Conservation (phyloP, 2,888 invertebrate species). For the Nysson spinosus region DNA sequence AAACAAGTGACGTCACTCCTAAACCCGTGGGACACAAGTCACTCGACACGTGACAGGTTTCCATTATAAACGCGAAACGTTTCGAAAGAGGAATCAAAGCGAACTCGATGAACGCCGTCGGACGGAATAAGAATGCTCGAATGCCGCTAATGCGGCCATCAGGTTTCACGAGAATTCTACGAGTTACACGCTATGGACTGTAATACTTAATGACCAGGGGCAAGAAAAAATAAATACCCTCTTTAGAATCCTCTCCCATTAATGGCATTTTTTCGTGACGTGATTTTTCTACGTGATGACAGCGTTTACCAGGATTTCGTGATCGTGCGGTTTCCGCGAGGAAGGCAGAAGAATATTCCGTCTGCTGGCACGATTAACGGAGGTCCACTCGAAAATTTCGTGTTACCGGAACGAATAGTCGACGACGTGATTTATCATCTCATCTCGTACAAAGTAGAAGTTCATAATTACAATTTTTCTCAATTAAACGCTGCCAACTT, state of each 20-base stretch:
- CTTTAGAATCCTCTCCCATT: conserved; percentile 22
- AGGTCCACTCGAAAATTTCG: background rate
- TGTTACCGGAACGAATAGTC: background rate
- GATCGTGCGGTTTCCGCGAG: background rate
- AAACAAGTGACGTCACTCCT: conserved; percentile 35
- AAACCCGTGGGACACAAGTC: conserved; percentile 26
- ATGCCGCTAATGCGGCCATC: conserved; percentile 35
- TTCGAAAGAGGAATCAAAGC: conserved; percentile 35
- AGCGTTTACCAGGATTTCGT: conserved; percentile 7
- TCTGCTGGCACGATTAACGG: background rate
- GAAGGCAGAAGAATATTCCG: background rate
- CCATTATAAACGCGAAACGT: conserved; percentile 37
- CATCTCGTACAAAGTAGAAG: background rate
- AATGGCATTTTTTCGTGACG: conserved; percentile 29
- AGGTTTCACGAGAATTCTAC: conserved; percentile 36
- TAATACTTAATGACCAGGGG: conserved; percentile 13
- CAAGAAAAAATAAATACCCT: conserved; percentile 21
- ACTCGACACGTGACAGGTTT: conserved; percentile 46
- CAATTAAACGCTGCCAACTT: background rate
- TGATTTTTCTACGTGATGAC: conserved; percentile 3
- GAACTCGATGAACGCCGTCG: conserved; percentile 24
- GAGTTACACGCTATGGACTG: conserved; percentile 28
- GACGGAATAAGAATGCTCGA: conserved; percentile 16
- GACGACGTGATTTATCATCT: conserved; percentile 14
- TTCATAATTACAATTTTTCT: conserved; percentile 21